Conservation (phyloP, 2,888 invertebrate genomes). For the Eristalis tenax region DNA sequence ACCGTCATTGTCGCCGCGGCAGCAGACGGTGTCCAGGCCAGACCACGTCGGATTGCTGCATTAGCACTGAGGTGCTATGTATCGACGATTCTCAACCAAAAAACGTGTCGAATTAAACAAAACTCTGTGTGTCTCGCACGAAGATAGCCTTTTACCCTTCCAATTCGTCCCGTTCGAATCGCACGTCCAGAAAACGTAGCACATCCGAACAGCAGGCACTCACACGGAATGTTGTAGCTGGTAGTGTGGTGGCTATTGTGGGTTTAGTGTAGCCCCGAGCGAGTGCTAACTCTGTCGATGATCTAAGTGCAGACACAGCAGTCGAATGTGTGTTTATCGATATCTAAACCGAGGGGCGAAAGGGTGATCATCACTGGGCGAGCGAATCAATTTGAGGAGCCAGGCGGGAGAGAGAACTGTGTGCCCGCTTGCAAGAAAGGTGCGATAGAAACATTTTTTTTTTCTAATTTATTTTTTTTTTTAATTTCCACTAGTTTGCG, state of each 20-base stretch:
- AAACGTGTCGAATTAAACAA: conserved; percentile 7
- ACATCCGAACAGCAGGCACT: background rate
- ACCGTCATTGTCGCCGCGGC: conserved; percentile 15
- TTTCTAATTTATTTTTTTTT: conserved; percentile 31
- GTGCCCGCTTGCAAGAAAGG: conserved; percentile 12
- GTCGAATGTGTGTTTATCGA: conserved; percentile 40
- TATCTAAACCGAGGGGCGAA: conserved; percentile 16
- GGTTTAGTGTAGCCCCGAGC: conserved; percentile 19
- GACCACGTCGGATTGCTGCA: background rate
- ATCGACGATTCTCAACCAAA: background rate
- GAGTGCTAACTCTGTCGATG: conserved; percentile 78
- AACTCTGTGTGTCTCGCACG: background rate
- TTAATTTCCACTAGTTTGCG: conserved; percentile 1
- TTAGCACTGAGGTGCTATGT: background rate
- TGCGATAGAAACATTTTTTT: conserved; percentile 52
- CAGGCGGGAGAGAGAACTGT: background rate
- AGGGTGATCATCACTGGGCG: conserved; percentile 27
- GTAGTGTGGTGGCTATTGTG: conserved; percentile 23
- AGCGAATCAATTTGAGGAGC: conserved; percentile 22
- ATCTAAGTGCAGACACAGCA: conserved; percentile 76
- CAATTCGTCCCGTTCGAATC: background rate
- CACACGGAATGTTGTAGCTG: conserved; percentile 5
- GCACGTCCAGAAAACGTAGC: background rate
- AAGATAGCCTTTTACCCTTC: background rate
- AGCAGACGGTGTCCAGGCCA: background rate